Base-by-base conservation (phyloP, 1,140 invertebrate species). In the Ostrea edulis region DNA sequence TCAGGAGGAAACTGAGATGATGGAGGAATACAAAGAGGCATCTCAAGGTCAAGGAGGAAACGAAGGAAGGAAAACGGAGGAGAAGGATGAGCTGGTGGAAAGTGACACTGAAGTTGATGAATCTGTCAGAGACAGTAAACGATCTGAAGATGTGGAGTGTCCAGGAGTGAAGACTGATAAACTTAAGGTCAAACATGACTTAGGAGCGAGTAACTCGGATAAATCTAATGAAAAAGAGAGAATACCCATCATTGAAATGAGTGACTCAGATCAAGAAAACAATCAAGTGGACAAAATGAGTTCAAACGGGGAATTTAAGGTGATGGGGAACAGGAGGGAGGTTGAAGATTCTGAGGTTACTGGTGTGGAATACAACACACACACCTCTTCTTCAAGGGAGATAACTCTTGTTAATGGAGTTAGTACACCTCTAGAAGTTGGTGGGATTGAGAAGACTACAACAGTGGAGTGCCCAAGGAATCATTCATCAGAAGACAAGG, bases 1-100 rank as follows among this genome's bases (percentile, higher is more conserved):
- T 85, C 58, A 84, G 62, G 88, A 88, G 90, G 87, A 92, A 86
- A 86, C 58, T n/a, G 85, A 90, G 84, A 85, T 86, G 87, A 82
- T 89, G 84, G 89, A 91, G 51, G 89, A 92, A 89, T 90, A 86
- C 20, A 91, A 89, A 20, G 86, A 88, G 51, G 82, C 91, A 85
- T 44, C 51, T 88, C 8, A 4, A n/a, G 20, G 3, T 52, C 17
- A 52, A 22, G 44, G n/a, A 83, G 44, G 9, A 22, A 52, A 22
- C 4, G n/a, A 52, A n/a, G 25, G 25, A 22, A 20, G 29, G 3
- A 11, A 86, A 86, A 51, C n/a, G 54, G 85, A 87, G n/a, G 44
- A 86, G 20, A 71, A 12, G 14, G 51, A 17, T n/a, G 77, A 54
- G 8, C 22, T 51, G 20, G 62, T 51, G n/a, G 85, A 55, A 55